Evolutionary conservation across 2,113 vertebrate genomes (phyloP).

Genomic region (Regulus satrapa): DNA sequence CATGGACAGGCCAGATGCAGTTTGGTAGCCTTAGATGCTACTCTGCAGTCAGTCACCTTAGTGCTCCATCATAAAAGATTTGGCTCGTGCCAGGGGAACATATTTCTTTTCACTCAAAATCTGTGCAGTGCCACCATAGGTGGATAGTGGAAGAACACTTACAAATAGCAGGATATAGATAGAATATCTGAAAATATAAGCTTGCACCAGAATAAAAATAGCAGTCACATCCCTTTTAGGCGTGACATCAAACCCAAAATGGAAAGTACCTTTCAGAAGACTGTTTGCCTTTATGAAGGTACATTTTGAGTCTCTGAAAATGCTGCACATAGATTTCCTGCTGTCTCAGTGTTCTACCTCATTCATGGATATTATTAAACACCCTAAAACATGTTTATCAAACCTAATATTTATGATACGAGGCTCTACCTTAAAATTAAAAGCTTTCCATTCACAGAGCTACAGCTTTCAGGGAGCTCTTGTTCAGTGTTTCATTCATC

Average conservation of each 20-base stretch:
- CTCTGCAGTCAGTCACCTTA: background rate
- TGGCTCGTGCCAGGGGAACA: background rate
- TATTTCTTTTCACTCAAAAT: background rate
- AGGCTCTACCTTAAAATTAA: background rate
- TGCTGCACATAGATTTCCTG: background rate
- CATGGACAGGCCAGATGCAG: background rate
- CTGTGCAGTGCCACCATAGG: background rate
- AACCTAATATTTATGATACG: background rate
- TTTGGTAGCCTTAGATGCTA: background rate
- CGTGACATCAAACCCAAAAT: background rate
- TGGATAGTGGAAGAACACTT: background rate
- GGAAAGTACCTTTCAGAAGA: background rate
- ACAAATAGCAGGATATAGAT: background rate
- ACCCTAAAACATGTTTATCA: background rate
- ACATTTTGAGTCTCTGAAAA: background rate
- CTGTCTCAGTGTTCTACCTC: background rate
- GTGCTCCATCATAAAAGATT: background rate
- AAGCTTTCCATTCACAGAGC: background rate
- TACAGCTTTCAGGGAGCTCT: background rate
- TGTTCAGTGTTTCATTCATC: constrained; percentile 1
- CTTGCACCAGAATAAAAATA: background rate
- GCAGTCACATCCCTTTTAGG: background rate
- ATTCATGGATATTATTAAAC: background rate
- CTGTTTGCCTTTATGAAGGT: background rate
- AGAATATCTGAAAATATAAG: background rate